These are phyloP conservation scores for Leptopilina boulardi DNA, from an alignment of 1,140 invertebrate species.

Conservation along the genomic window DNA sequence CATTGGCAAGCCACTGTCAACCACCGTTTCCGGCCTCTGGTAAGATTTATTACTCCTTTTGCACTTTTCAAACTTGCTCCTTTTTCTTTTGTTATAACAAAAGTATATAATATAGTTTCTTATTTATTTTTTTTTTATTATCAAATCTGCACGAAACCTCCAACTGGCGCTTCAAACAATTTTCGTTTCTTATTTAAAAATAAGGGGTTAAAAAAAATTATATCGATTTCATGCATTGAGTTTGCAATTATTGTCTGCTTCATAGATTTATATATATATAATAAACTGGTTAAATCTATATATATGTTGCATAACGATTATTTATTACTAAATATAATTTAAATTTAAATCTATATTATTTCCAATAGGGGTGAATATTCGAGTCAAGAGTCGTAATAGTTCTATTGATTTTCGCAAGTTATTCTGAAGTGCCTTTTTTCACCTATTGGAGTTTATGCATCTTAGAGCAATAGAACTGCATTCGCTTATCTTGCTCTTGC, in stretches of 20 bases:
- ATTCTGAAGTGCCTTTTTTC: conserved; percentile 33
- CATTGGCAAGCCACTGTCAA: conserved; percentile 72
- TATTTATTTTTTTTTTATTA: conserved; percentile 40
- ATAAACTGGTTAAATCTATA: too few species aligned
- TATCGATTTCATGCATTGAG: too few species aligned
- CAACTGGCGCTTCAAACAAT: not conserved
- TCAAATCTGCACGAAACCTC: not conserved
- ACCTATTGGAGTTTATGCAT: conserved; percentile 29
- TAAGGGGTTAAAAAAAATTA: too few species aligned
- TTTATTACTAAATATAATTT: not conserved
- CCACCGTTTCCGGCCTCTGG: conserved; percentile 71
- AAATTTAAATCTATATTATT: conserved; percentile 3
- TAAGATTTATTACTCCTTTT: conserved; percentile 69
- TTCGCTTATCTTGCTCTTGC: conserved; percentile 24
- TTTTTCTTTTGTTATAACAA: conserved; percentile 44
- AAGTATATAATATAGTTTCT: not conserved
- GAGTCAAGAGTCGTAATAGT: conserved; percentile 31
- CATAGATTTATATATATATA: too few species aligned
- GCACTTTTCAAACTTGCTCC: conserved; percentile 55
- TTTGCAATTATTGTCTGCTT: too few species aligned
- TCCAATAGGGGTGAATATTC: conserved; percentile 20
- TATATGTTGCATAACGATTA: not conserved
- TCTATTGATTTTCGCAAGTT: conserved; percentile 26
- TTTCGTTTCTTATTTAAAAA: not conserved
- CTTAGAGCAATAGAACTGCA: conserved; percentile 24